Evolutionary conservation across 2,797 vertebrate species (phyloP).

Genomic region (Urophycis tenuis): DNA sequence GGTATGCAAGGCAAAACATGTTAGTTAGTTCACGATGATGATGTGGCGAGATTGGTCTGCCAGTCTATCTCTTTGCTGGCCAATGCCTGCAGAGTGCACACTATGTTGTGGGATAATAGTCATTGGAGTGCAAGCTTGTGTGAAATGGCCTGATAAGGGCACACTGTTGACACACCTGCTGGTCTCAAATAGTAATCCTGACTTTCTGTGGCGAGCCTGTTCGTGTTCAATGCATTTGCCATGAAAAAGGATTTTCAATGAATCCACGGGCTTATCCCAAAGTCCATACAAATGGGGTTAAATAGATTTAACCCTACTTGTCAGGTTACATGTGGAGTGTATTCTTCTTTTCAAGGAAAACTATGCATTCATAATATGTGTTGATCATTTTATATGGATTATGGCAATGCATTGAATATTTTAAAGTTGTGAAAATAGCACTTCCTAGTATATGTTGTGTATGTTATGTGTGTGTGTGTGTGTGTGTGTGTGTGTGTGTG

Average conservation of each 20-base stretch:
- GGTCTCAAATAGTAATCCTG: slow-evolving; percentile 63
- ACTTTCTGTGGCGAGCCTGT: slow-evolving; percentile 58
- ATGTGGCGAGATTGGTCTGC: not conserved
- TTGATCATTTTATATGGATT: not conserved
- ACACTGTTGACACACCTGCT: slow-evolving; percentile 66
- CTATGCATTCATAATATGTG: not conserved
- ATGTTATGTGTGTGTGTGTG: not conserved
- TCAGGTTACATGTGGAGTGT: not conserved
- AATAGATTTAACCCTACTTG: slow-evolving; percentile 5
- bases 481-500: not conserved
- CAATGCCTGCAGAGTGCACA: slow-evolving; percentile 57
- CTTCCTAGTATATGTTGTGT: not conserved
- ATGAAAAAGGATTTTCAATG: slow-evolving; percentile 36
- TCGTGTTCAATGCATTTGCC: slow-evolving; percentile 39
- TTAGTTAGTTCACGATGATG: not conserved
- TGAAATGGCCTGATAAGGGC: slow-evolving; percentile 68
- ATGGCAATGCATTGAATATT: not conserved
- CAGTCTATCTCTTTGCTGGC: slow-evolving; percentile 27
- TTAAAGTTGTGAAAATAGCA: not conserved
- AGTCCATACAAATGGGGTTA: slow-evolving; percentile 12
- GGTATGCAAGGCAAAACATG: not conserved
- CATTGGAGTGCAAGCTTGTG: slow-evolving; percentile 67
- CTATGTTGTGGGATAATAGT: slow-evolving; percentile 66
- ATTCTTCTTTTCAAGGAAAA: not conserved
- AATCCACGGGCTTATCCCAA: slow-evolving; percentile 23